Evolutionary conservation across 2,888 invertebrate genomes (phyloP).

Genomic region (Aphidius colemani): DNA sequence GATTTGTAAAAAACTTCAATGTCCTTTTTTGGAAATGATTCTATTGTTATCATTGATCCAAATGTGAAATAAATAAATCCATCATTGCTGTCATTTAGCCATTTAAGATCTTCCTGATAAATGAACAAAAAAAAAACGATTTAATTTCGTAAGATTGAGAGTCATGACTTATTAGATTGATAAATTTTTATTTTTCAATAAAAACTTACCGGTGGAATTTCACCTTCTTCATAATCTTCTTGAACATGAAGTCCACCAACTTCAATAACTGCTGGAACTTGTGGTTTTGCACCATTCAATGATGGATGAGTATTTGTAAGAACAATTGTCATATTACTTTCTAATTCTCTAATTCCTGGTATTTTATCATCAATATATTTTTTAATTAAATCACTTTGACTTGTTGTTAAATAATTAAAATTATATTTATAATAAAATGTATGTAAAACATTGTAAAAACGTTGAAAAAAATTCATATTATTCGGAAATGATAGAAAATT

Average conservation of each 20-base stretch:
- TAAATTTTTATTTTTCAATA: no score
- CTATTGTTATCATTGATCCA: constrained; percentile 53
- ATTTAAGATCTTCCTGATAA: constrained; percentile 31
- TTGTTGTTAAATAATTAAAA: constrained; percentile 37
- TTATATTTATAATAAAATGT: constrained; percentile 29
- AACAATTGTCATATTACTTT: constrained; percentile 60
- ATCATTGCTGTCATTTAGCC: constrained; percentile 49
- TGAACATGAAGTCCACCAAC: constrained; percentile 65
- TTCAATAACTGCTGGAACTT: constrained; percentile 60
- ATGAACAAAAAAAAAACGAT: no score
- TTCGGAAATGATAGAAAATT: constrained; percentile 34
- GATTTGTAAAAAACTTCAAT: constrained; percentile 43
- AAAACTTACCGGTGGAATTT: constrained; percentile 39
- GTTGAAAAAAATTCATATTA: constrained; percentile 43
- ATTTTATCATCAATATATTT: constrained; percentile 39
- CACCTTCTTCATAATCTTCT: constrained; percentile 38
- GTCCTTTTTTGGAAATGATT: constrained; percentile 42
- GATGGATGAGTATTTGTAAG: constrained; percentile 62
- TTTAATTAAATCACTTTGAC: constrained; percentile 36
- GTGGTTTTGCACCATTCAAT: constrained; percentile 60
- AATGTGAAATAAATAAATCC: constrained; percentile 55
- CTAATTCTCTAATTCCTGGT: constrained; percentile 34
- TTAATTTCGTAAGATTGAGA: no score
- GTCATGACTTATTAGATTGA: no score
- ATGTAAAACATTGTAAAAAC: constrained; percentile 41